Evolutionary conservation across 2,888 invertebrate species (phyloP).

Genomic region (Caenorhabditis wallacei): DNA sequence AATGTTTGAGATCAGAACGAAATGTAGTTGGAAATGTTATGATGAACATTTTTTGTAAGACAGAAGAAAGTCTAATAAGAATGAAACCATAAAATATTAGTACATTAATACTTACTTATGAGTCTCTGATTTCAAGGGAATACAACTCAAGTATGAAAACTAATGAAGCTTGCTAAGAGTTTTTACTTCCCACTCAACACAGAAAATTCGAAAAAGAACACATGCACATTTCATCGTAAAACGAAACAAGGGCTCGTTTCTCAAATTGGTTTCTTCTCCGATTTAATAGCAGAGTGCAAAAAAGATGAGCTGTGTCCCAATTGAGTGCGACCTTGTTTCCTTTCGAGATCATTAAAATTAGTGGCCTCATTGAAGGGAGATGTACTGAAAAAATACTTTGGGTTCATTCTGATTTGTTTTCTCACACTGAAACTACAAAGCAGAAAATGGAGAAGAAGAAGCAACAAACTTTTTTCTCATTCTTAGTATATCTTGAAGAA

Average conservation of each 20-base stretch:
- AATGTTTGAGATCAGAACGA: too few relatives aligned
- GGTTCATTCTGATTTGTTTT: neutral
- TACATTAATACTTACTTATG: too few relatives aligned
- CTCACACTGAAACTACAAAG: neutral
- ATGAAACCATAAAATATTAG: too few relatives aligned
- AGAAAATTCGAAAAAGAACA: neutral
- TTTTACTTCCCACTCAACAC: too few relatives aligned
- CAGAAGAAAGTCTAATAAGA: too few relatives aligned
- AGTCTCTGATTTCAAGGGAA: too few relatives aligned
- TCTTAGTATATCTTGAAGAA: slow-evolving; percentile 24
- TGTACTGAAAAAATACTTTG: neutral
- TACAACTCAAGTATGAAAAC: too few relatives aligned
- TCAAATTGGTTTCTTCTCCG: neutral
- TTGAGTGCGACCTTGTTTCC: neutral
- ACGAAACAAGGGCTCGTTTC: neutral
- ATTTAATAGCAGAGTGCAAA: slow-evolving; percentile 3
- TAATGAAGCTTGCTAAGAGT: too few relatives aligned
- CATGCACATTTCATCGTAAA: slow-evolving; percentile 2
- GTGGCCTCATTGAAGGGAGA: neutral
- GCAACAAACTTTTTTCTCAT: slow-evolving; percentile 14
- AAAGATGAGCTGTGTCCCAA: neutral
- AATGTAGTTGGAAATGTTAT: neutral
- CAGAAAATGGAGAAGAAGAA: neutral
- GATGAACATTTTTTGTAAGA: too few relatives aligned
- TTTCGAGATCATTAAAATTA: neutral